Evolutionary conservation across 23 tunicate species (phyloP).

Genomic region (Phallusia fumigata): DNA sequence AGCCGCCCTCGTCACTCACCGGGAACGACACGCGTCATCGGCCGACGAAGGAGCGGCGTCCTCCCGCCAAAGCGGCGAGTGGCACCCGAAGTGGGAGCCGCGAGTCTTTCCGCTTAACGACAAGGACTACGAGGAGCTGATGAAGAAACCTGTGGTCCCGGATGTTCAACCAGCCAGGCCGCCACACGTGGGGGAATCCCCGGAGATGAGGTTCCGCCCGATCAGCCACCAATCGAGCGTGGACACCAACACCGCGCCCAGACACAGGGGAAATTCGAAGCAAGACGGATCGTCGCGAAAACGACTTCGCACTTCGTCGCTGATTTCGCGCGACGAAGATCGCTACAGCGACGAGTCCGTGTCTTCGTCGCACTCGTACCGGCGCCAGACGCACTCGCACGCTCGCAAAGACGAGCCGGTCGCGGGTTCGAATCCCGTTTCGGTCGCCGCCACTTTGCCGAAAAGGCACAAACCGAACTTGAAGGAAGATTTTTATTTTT

Average conservation of each 20-base stretch:
- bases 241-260: conserved; percentile 38
- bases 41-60: conserved; percentile 10
- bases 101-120: conserved; percentile 65
- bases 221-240: conserved; percentile 5
- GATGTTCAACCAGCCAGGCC: conserved; percentile 18
- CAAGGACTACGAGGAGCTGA: conserved; percentile 51
- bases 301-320: conserved; percentile 12
- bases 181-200: background rate
- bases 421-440: background rate
- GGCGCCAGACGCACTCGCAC: background rate
- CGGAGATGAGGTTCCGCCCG: conserved; percentile 32
- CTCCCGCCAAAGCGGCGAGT: conserved; percentile 21
- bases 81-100: conserved; percentile 38
- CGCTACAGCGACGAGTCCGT: conserved; percentile 60
- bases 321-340: conserved; percentile 46
- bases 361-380: conserved; percentile 31
- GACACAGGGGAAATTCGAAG: conserved; percentile 1
- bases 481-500: conserved; percentile 49
- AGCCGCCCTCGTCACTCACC: background rate
- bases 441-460: background rate
- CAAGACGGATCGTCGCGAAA: conserved; percentile 10
- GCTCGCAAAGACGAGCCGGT: conserved; percentile 10
- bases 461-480: conserved; percentile 20
- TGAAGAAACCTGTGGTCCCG: conserved; percentile 41
- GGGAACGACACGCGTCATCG: background rate